These are phyloP conservation scores for Puffinus mauretanicus DNA, from an alignment of 2,113 vertebrate genomes.

Conservation along the genomic window DNA sequence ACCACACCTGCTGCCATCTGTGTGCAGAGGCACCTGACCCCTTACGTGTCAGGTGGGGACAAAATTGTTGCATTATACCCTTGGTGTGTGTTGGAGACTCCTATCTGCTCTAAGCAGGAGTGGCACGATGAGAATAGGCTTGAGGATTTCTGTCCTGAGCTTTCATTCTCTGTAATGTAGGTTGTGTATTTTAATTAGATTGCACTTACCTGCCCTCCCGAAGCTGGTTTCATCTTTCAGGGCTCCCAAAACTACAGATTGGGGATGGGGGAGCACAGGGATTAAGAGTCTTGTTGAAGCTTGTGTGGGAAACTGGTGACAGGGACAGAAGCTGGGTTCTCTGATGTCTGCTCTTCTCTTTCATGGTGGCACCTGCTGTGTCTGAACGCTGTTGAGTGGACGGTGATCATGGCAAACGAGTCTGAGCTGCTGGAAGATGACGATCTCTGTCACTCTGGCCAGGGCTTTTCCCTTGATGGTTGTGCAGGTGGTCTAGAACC, in stretches of 20 bases:
- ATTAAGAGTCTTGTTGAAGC: background rate
- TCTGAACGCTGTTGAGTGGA: background rate
- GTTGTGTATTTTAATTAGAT: background rate
- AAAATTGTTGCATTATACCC: background rate
- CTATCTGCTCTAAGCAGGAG: background rate
- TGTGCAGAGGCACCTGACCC: background rate
- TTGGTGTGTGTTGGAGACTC: background rate
- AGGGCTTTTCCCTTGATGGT: background rate
- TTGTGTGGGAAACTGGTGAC: background rate
- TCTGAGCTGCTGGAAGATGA: background rate
- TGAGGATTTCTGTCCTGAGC: background rate
- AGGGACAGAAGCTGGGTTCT: background rate
- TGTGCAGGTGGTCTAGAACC: background rate
- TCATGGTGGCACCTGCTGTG: accelerated
- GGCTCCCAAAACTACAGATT: background rate
- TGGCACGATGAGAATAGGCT: background rate
- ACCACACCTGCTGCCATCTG: background rate
- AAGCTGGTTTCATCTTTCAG: background rate
- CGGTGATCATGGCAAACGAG: background rate
- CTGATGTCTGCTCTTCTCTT: background rate
- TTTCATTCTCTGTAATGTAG: background rate
- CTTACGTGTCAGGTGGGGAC: background rate
- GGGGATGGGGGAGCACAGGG: background rate
- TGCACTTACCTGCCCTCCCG: background rate
- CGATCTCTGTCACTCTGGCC: accelerated